A percentile compares a stretch with the other conserved stretches of the same genome.
Evolutionary conservation across 2,797 vertebrate genomes (phyloP).

Genomic region (Potorous gilbertii): DNA sequence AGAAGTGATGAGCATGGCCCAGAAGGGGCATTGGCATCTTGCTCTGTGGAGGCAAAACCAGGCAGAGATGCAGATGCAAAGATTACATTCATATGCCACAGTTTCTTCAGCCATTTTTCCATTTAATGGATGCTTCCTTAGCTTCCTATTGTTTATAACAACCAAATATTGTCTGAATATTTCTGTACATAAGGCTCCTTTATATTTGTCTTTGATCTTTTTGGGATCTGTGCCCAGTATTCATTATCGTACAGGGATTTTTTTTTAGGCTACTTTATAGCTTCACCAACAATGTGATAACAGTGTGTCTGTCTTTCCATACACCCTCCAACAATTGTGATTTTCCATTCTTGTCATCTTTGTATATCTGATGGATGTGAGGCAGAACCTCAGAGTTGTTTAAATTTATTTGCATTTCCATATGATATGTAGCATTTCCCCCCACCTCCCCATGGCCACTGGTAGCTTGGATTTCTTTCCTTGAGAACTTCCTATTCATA

Average conservation of each 20-base stretch:
- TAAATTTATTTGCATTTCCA: neutral
- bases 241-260: no score
- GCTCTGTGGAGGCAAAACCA: neutral
- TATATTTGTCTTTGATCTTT: neutral
- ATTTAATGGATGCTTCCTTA: neutral
- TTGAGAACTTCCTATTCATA: neutral
- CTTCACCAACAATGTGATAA: neutral
- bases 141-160: neutral
- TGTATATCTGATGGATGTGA: neutral
- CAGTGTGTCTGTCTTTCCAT: neutral
- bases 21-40: neutral
- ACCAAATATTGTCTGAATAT: neutral
- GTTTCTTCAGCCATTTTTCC: neutral
- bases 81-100: neutral
- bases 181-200: neutral
- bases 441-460: fast-evolving
- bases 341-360: neutral
- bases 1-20: neutral
- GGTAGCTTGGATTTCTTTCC: neutral
- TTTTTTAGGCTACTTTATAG: neutral
- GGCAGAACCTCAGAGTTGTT: neutral
- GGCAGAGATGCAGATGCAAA: neutral
- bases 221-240: neutral
- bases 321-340: neutral
- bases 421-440: neutral